Percentiles rank a stretch among this genome's conserved stretches.
phyloP scores from a whole-genome alignment of 2,113 vertebrate species.

The Siniperca chuatsi region DNA sequence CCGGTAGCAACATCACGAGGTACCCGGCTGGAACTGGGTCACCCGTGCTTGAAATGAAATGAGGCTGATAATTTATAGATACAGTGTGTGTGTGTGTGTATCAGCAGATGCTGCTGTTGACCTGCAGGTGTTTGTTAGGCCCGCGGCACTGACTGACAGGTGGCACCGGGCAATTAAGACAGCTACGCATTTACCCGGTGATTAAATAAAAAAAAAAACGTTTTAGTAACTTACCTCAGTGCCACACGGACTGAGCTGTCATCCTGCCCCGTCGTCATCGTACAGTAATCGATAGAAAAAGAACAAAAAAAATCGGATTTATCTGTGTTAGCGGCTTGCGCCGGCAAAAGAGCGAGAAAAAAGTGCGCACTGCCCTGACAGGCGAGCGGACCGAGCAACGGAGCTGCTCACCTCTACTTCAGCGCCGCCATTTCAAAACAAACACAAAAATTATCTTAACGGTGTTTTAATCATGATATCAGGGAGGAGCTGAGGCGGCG shows the following conservation, averaged over 20 bases:
- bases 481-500: background rate
- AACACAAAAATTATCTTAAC: background rate
- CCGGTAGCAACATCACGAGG: background rate
- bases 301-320: conserved; percentile 4
- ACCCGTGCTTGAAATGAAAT: conserved; percentile 7
- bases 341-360: conserved; percentile 14
- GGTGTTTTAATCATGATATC: background rate
- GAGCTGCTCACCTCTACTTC: conserved; percentile 58
- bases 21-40: background rate
- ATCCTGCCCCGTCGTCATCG: conserved; percentile 89
- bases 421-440: conserved; percentile 61
- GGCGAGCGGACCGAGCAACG: conserved; percentile 21
- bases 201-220: background rate
- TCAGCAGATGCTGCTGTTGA: conserved; percentile 36
- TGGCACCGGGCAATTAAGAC: conserved; percentile 47
- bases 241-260: conserved; percentile 95
- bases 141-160: conserved; percentile 67
- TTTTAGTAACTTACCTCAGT: conserved; percentile 86
- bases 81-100: background rate
- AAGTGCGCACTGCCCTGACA: conserved; percentile 46
- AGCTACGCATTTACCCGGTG: conserved; percentile 27
- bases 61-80: conserved; percentile 8
- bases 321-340: conserved; percentile 12
- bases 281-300: background rate
- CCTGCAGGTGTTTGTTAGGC: conserved; percentile 43